Percentiles rank a stretch among this genome's conserved stretches.
phyloP scores from a whole-genome alignment of 2,113 vertebrate species.

The Edolisoma coerulescens region DNA sequence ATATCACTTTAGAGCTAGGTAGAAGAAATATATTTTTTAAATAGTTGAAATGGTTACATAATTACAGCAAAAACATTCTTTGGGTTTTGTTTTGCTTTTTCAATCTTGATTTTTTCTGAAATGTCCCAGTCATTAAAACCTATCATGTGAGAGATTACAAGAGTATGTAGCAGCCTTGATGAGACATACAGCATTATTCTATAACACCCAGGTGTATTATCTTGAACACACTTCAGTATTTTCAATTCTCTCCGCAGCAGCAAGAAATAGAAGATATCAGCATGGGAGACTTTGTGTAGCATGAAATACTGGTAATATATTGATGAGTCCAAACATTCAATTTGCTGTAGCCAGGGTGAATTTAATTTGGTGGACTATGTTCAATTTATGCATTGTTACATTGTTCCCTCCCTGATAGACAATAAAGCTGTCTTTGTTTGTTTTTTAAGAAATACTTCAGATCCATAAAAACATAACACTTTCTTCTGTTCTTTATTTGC shows the following conservation, averaged over 20 bases:
- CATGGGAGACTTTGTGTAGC: neutral
- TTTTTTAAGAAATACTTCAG: slow-evolving; percentile 22
- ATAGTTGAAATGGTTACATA: neutral
- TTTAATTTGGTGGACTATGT: neutral
- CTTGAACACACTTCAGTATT: neutral
- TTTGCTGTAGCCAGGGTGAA: neutral
- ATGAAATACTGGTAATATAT: neutral
- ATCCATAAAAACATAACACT: neutral
- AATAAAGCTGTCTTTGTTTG: slow-evolving; percentile 13
- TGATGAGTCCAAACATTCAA: neutral
- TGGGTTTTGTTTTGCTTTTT: neutral
- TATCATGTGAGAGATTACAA: neutral
- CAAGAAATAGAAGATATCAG: neutral
- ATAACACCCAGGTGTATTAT: neutral
- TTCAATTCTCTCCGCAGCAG: neutral
- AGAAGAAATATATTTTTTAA: neutral
- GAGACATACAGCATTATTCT: neutral
- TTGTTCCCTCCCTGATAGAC: neutral
- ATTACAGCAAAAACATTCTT: neutral
- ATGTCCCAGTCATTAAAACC: neutral
- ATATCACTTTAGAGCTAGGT: neutral
- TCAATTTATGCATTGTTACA: neutral
- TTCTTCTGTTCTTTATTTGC: slow-evolving; percentile 16
- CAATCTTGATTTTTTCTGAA: neutral
- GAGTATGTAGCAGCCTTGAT: neutral